Base-by-base conservation (phyloP, 2,888 invertebrate genomes). In the Philereme transversata region DNA sequence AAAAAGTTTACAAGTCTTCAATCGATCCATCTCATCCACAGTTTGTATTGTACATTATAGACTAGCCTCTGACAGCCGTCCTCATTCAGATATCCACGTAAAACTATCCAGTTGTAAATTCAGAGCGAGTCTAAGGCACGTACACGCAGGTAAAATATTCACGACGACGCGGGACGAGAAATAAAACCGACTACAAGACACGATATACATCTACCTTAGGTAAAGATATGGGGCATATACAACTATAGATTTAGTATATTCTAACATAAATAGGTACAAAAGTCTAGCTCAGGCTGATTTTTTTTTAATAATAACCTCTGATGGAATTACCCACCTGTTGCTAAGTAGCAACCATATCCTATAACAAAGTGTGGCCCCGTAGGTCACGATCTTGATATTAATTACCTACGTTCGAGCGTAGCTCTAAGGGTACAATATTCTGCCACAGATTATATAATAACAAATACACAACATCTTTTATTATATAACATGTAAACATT, bases 101-200 rank as follows among this genome's bases (percentile, higher is more conserved):
- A 77, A 52, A 60, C 60, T 51, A 47, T 41, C 51, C 35, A 81
- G 80, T 76, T 78, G 79, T 82, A 57, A 58, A 58, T 58, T 57
- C 55, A 54, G 54, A 10, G 44, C 36, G 36, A 60, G 54, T 54
- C 44, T 57, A 58, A 58, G 64, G 65, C 72, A 77, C 78, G 82
- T 78, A 74, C 70, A 61, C 55, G 65, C 67, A 67, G 65, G 75
- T 83, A 69, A 83, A 83, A 83, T 83, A 83, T 83, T 83, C 82
- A 83, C 57, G 64, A 65, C 60, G 67, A 64, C 62, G 69, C 57
- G 70, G 69, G 69, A 70, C 70, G 73, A 73, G 76, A 76, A 77
- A 81, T 81, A 83, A 81, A 81, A 77, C 74, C 75, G 60, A 57
- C 56, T 55, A 64, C 64, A 61, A 60, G 54, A 60, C 58, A 61